phyloP scores from a whole-genome alignment of 2,113 vertebrate genomes.

The Pseudonaja textilis region DNA sequence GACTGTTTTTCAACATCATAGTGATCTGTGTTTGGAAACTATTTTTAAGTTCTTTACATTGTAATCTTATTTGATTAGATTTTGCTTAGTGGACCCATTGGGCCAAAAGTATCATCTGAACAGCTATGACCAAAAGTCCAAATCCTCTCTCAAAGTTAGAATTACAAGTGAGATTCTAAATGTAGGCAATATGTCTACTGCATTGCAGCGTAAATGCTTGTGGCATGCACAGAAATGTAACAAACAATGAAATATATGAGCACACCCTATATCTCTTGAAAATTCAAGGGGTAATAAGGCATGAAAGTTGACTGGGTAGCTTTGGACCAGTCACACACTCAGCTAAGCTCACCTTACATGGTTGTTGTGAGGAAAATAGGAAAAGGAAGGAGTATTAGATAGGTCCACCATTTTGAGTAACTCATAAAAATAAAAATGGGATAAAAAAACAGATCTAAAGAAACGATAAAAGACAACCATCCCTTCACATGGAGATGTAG shows the following conservation, averaged over 20 bases:
- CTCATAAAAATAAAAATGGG: not conserved
- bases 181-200: not conserved
- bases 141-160: slow-evolving; percentile 20
- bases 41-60: not conserved
- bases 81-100: slow-evolving; percentile 10
- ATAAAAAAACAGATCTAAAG: not conserved
- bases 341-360: not conserved
- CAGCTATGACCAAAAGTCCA: slow-evolving; percentile 10
- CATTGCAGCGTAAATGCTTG: not conserved
- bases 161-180: slow-evolving; percentile 22
- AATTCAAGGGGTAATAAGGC: too few relatives aligned
- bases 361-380: not conserved
- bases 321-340: not conserved
- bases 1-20: not conserved
- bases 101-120: slow-evolving; percentile 40
- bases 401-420: not conserved
- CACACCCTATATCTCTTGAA: too few relatives aligned
- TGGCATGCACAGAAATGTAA: not conserved
- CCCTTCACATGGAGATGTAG: not conserved
- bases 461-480: not conserved
- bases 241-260: not conserved
- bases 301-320: not conserved
- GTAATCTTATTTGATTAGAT: not conserved
- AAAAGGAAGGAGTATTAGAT: not conserved
- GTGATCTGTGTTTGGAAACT: not conserved